Evolutionary conservation across 2,888 invertebrate genomes (phyloP), one percentile per base, ranked within the genome.

Genomic region (Endomychus coccineus): DNA sequence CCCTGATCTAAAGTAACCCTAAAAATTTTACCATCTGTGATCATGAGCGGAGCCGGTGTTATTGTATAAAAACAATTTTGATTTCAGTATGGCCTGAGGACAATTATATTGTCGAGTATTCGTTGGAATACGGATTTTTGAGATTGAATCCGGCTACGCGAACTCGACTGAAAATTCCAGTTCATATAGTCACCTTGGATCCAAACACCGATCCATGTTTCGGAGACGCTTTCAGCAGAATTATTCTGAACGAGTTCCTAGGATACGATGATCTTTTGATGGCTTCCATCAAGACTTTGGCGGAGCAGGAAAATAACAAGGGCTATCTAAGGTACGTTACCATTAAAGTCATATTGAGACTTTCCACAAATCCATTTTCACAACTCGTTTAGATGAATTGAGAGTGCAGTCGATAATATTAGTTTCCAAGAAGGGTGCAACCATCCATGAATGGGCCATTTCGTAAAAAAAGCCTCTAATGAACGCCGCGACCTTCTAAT

Each of bases 221-320:
- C 66, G 97, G 97, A 0, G 95, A 96, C 64, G 67, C 80, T 0
- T 83, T 96, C 59, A 91, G 88, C 36, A 78, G 91, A 29, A 82
- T 92, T 54, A 77, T 98, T 43, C 75, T 98, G 22, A 87, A 90
- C 46, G 84, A 91, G 58, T 86, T 97, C 61, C 73, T 98, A 25
- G 98, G 98, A 16, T 98, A 97, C 56, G 96, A 98, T 60, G 97
- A 98, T 62, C 70, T 98, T 40, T 71, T 99, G 2, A 94, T 97
- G 90, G 86, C 95, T 1, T 92, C 94, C 32, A 88, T 98, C 37
- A 94, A 96, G 67, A 82, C 85, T 2, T 69, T 98, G 45, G 96
- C 96, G 1, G 95, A 96, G 62, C 83, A 90, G 50, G 95, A 97
- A 61, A 89, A 95, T 52, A 94, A 95, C 66, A 95, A 95, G 68